A percentile compares a stretch with the other conserved stretches of the same genome.
These are phyloP conservation scores for Hydraecia micacea DNA, from an alignment of 2,888 invertebrate genomes.

Conservation along the genomic window DNA sequence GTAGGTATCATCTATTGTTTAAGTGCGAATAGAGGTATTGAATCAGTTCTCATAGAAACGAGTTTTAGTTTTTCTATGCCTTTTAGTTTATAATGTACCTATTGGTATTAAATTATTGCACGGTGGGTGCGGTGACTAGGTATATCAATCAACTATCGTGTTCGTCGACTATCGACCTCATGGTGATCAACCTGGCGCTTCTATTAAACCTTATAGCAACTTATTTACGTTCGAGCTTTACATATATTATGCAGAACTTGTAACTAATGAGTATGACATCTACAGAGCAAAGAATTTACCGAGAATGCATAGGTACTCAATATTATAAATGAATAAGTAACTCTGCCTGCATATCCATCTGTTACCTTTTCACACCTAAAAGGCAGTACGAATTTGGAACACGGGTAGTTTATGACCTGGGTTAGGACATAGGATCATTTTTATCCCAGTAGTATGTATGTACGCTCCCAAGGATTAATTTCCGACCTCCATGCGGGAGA, in stretches of 20 bases:
- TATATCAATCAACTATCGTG: constrained; percentile 27
- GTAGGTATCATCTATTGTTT: constrained; percentile 21
- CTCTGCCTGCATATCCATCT: neutral
- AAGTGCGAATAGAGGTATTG: constrained; percentile 45
- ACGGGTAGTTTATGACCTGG: neutral
- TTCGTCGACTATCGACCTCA: constrained; percentile 30
- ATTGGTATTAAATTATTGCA: constrained; percentile 44
- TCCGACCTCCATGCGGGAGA: neutral
- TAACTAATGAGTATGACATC: constrained; percentile 38
- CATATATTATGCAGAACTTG: constrained; percentile 31
- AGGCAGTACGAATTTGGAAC: too few species aligned
- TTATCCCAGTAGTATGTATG: neutral
- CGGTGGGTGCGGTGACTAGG: constrained; percentile 25
- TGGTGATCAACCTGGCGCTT: constrained; percentile 29
- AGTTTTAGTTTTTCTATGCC: constrained; percentile 31
- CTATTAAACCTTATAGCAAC: constrained; percentile 20
- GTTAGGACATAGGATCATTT: neutral
- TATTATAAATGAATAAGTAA: neutral
- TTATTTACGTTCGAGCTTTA: constrained; percentile 36
- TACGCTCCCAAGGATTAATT: neutral
- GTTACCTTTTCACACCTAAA: neutral
- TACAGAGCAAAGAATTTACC: constrained; percentile 11
- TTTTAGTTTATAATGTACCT: constrained; percentile 27
- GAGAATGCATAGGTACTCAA: neutral
- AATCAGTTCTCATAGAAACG: constrained; percentile 48